phyloP scores from a whole-genome alignment of 2,888 invertebrate genomes.

The Geophilus truncorum region DNA sequence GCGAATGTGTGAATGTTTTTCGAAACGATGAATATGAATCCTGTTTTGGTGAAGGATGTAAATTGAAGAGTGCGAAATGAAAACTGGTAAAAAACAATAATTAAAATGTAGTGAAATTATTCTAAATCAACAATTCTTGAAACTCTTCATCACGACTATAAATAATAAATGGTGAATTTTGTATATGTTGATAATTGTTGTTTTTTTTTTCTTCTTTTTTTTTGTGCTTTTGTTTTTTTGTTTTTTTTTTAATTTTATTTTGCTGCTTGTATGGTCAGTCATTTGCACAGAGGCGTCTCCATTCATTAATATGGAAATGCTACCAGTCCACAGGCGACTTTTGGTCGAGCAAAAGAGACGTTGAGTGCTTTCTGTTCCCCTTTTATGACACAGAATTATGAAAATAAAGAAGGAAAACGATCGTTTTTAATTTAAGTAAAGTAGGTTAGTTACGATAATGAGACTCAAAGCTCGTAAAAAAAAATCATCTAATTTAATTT shows the following conservation, averaged over 20 bases:
- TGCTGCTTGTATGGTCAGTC: not conserved
- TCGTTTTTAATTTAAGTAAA: not conserved
- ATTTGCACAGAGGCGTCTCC: not conserved
- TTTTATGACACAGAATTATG: not conserved
- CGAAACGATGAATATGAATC: too few relatives aligned
- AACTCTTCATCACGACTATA: too few relatives aligned
- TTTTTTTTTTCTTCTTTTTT: too few relatives aligned
- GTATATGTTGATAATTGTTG: too few relatives aligned
- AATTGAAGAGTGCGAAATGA: too few relatives aligned
- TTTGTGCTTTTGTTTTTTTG: not conserved
- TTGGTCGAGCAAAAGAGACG: not conserved
- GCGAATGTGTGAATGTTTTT: too few relatives aligned
- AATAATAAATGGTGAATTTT: too few relatives aligned
- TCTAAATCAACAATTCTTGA: too few relatives aligned
- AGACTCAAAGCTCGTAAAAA: not conserved
- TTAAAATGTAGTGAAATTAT: too few relatives aligned
- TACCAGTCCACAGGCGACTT: not conserved
- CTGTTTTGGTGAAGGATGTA: too few relatives aligned
- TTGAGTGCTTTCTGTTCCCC: not conserved
- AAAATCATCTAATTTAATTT: not conserved
- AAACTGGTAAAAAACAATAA: too few relatives aligned
- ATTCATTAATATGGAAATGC: not conserved
- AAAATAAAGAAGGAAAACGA: not conserved
- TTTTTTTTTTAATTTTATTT: not conserved
- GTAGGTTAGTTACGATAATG: not conserved